phyloP scores from a whole-genome alignment of 2,888 invertebrate genomes.

The Panzeria rudis region DNA sequence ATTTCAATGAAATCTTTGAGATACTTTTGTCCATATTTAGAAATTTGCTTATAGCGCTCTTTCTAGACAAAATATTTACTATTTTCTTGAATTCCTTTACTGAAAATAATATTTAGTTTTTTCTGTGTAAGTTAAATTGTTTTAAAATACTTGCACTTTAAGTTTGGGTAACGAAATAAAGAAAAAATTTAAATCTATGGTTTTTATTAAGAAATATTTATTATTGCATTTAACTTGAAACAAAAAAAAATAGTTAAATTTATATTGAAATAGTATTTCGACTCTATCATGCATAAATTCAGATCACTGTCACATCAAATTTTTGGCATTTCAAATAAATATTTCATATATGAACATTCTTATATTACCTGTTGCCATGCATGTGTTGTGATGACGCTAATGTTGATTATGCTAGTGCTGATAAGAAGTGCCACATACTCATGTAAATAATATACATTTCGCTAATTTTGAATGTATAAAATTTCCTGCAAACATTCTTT shows the following conservation, averaged over 20 bases:
- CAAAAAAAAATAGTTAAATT: not conserved
- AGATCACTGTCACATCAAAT: constrained; percentile 41
- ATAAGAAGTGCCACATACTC: constrained; percentile 3
- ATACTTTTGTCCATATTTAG: no score
- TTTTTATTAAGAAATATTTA: no score
- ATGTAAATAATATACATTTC: constrained; percentile 2
- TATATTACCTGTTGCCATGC: constrained; percentile 57
- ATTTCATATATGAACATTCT: not conserved
- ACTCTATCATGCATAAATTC: constrained; percentile 30
- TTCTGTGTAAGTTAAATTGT: no score
- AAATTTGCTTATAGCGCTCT: no score
- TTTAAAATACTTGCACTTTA: no score
- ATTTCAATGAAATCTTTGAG: no score
- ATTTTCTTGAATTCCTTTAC: no score
- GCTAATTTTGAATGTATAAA: not conserved
- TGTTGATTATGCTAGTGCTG: constrained; percentile 2
- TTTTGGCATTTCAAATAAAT: constrained; percentile 26
- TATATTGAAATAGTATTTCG: constrained; percentile 27
- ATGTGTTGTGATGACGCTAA: not conserved
- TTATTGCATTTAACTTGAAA: not conserved
- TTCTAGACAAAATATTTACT: no score
- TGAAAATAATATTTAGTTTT: no score
- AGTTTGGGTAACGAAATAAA: no score
- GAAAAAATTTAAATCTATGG: no score
- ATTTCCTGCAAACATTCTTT: not conserved